A percentile compares a stretch with the other conserved stretches of the same genome.
phyloP scores from a whole-genome alignment of 1,140 invertebrate species.

The Hypothenemus hampei region DNA sequence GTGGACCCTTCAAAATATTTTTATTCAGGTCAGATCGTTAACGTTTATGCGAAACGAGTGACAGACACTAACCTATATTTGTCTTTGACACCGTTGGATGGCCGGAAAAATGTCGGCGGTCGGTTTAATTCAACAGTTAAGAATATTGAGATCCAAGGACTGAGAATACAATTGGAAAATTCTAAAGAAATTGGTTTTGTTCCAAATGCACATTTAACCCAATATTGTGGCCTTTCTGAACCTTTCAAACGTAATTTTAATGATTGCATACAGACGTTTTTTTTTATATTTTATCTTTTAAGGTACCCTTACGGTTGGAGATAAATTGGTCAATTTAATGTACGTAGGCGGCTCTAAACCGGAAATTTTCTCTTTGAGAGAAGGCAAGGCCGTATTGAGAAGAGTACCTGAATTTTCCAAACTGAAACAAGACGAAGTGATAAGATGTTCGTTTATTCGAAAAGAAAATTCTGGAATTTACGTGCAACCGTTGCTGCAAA shows the following conservation, averaged over 20 bases:
- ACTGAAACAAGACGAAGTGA: conserved; percentile 18
- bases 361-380: conserved; percentile 28
- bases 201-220: conserved; percentile 39
- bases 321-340: conserved; percentile 42
- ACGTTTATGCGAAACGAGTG: conserved; percentile 6
- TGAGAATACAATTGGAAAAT: conserved; percentile 41
- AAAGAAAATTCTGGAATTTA: conserved; percentile 23
- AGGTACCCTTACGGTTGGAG: conserved; percentile 32
- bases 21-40: conserved; percentile 58
- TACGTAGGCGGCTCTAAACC: conserved; percentile 32
- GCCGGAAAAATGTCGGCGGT: conserved; percentile 33
- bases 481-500: conserved; percentile 25
- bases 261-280: background rate
- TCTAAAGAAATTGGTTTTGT: conserved; percentile 41
- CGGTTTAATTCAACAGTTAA: conserved; percentile 41
- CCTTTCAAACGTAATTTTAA: conserved; percentile 9
- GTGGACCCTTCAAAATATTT: conserved; percentile 48
- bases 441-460: conserved; percentile 32
- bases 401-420: conserved; percentile 19
- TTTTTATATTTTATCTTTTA: conserved; percentile 9
- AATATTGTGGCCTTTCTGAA: background rate
- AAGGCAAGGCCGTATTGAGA: too few relatives aligned
- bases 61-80: background rate
- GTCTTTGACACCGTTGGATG: background rate
- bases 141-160: conserved; percentile 38